Base-by-base conservation (phyloP, 2,113 vertebrate genomes). In the Oryzias woworae region DNA sequence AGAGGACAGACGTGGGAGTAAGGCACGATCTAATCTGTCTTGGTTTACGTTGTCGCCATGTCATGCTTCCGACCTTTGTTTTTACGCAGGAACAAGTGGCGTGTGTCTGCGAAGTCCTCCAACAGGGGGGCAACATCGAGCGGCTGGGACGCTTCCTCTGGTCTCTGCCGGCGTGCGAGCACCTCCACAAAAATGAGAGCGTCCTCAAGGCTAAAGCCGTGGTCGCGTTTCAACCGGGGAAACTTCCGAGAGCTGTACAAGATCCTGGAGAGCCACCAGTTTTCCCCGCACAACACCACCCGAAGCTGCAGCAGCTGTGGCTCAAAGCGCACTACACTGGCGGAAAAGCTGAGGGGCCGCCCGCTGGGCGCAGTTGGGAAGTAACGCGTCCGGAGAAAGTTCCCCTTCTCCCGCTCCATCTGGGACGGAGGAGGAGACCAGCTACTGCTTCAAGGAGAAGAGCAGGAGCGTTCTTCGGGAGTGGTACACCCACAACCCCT, bases 41-140 rank as follows among this genome's bases (percentile, higher is more conserved):
- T 58, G 69, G 55, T 82, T 83, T 69, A 71, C 71, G 55, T 65
- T 75, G 70, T 81, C 85, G 91, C 84, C 90, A 96, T 96, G 95
- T 96, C 95, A 84, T 96, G 95, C 93, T 96, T 85, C 95, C 95
- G 71, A 95, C 95, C 51, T 96, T 96, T 90, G 95, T 94, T 80
- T 96, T 95, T 86, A 96, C 95, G 87, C 95, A 96, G 87, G 94
- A 96, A 87, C 95, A 96, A 93, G 95, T 96, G 67, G 95, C 95
- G 78, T 96, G 95, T 76, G 95, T 96, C 58, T 96, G 95, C 83
- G 95, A 96, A 66, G 95, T 96, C 54, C 92, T 96, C 75, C 95
- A 96, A 76, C 95, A 96, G 90, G 95, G 95, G 59, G 95, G 95
- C 66, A 96, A 96, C 90, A 95, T 96, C 71, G 95, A 96, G 87